Percentiles rank a stretch among this genome's conserved stretches.
These are phyloP conservation scores for Eupeodes luniger DNA, from an alignment of 2,888 invertebrate genomes.

Conservation along the genomic window DNA sequence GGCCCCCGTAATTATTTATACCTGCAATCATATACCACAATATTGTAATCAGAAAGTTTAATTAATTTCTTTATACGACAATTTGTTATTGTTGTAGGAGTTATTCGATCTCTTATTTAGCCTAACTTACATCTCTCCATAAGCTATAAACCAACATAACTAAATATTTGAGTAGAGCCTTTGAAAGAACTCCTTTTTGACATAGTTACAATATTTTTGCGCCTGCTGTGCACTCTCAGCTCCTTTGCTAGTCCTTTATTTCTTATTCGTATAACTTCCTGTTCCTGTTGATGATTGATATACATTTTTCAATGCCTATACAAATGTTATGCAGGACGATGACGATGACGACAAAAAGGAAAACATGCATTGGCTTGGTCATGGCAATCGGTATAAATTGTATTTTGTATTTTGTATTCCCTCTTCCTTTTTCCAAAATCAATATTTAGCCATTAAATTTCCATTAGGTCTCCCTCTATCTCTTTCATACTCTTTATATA, in stretches of 20 bases:
- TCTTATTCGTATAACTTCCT: slow-evolving; percentile 59
- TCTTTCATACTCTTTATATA: neutral
- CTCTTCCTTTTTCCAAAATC: slow-evolving; percentile 58
- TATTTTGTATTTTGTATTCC: slow-evolving; percentile 58
- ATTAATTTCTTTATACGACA: slow-evolving; percentile 23
- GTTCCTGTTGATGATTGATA: slow-evolving; percentile 64
- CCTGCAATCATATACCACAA: neutral
- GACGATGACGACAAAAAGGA: neutral
- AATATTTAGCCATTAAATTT: slow-evolving; percentile 70
- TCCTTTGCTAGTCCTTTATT: slow-evolving; percentile 24
- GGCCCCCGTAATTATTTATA: neutral
- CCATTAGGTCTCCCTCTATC: slow-evolving; percentile 51
- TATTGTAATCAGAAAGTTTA: slow-evolving; percentile 20
- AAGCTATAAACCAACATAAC: no score
- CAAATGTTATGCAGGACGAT: neutral
- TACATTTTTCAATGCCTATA: neutral
- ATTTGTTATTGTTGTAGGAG: slow-evolving; percentile 4
- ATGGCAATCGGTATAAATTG: slow-evolving; percentile 54
- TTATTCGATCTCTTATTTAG: neutral
- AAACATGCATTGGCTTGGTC: slow-evolving; percentile 14
- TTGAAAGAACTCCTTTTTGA: neutral
- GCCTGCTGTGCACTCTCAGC: slow-evolving; percentile 13
- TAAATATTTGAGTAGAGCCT: neutral
- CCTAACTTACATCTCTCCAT: neutral
- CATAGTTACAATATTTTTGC: slow-evolving; percentile 46